Evolutionary conservation across 1,140 invertebrate species (phyloP).

Genomic region (Papilio polyxenes): DNA sequence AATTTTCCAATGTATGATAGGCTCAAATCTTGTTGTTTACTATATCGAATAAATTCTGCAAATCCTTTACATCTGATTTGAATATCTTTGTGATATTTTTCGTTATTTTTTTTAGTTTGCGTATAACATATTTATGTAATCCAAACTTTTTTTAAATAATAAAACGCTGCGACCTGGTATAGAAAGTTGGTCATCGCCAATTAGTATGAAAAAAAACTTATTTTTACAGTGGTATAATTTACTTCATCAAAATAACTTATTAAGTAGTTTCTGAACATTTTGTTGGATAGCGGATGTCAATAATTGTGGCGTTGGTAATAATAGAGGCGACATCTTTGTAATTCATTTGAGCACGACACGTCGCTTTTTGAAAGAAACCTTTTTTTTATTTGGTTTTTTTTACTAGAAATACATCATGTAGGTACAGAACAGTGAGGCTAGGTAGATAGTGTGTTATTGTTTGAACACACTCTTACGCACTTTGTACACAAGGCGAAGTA

Average conservation of each 20-base stretch:
- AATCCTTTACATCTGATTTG: background rate
- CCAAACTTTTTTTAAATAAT: background rate
- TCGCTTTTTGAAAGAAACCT: background rate
- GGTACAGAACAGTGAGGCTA: too few species aligned
- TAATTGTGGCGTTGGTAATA: background rate
- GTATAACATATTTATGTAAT: too few species aligned
- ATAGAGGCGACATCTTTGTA: conserved; percentile 7
- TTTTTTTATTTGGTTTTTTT: background rate
- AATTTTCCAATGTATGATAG: background rate
- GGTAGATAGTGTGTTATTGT: too few species aligned
- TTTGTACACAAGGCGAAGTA: too few species aligned
- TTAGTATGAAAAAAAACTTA: background rate
- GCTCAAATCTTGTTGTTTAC: background rate
- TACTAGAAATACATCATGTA: background rate
- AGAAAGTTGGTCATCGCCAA: background rate
- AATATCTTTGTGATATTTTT: background rate
- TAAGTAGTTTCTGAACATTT: conserved; percentile 16
- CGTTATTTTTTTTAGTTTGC: too few species aligned
- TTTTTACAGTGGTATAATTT: background rate
- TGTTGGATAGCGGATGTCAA: conserved; percentile 7
- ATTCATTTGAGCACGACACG: background rate
- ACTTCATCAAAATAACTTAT: conserved; percentile 10
- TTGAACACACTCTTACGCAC: too few species aligned
- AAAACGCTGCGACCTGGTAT: background rate
- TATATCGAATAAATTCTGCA: background rate